Base-by-base conservation (phyloP, 2,797 vertebrate genomes). In the Lindbergichthys nudifrons region DNA sequence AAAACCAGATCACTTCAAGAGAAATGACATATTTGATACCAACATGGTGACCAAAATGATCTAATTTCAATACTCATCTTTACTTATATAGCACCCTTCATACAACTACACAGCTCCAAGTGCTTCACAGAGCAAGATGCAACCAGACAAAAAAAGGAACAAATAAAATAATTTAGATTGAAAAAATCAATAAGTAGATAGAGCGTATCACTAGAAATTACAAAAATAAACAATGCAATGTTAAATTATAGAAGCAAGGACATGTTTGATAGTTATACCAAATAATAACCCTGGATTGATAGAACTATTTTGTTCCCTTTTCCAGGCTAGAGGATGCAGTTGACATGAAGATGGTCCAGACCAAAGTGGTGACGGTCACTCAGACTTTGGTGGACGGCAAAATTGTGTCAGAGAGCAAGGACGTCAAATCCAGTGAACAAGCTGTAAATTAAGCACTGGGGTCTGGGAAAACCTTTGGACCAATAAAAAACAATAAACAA, bases 341-440 rank as follows among this genome's bases (percentile, higher is more conserved):
- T 10, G 87, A 93, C 0, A 65, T 87, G 0, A 89, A 65, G 81
- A 75, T 5, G 0, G 61, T 90, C 43, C 74, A 92, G 15, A 95
- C 94, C n/a, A 93, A 95, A 87, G 90, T 96, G 53, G 90, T 95
- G 80, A 96, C 93, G 0, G 89, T 95, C 82, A 96, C 94, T 54
- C 94, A 96, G 89, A 96, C 87, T 23, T 71, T 95, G 1, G 90
- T 97, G 70, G 95, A 97, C 0, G 96, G 97, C 56, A 96, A 96
- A 89, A 60, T 97, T 66, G 95, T 97, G 81, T 94, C 96, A 4
- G 94, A 96, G 70, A 96, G 92, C 87, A 75, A 95, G 21, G 88
- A 93, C 2, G 62, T 91, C 39, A 53, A 89, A 70, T 76, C 87
- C 61, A 87, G n/a, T 41, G 45, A 84, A 62, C 26, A 77, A 12